Conservation (phyloP, 1,140 invertebrate genomes). For the Zaprionus vittiger region DNA sequence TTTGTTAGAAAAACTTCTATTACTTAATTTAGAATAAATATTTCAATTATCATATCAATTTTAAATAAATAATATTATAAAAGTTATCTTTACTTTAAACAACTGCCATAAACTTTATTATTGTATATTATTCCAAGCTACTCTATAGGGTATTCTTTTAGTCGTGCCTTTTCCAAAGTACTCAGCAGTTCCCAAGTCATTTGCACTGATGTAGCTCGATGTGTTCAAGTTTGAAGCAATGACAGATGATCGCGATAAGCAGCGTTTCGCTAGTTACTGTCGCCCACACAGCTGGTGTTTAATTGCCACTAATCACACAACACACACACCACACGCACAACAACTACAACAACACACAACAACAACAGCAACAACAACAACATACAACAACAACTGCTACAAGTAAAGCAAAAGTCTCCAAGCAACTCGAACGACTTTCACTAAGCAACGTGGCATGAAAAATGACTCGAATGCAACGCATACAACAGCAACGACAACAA, state of each 20-base stretch:
- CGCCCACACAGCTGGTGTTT: conserved; percentile 51
- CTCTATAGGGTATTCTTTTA: background rate
- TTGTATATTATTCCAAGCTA: too few species aligned
- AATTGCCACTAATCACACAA: conserved; percentile 66
- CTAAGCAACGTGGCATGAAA: conserved; percentile 49
- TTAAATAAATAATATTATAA: too few species aligned
- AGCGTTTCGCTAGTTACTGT: conserved; percentile 27
- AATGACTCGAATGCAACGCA: conserved; percentile 50
- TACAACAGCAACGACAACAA: conserved; percentile 23
- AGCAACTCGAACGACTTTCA: conserved; percentile 43
- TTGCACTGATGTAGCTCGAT: background rate
- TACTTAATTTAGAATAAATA: too few species aligned
- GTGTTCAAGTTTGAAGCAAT: conserved; percentile 1
- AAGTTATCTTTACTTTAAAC: too few species aligned
- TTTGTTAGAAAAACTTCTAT: too few species aligned
- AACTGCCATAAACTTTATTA: too few species aligned
- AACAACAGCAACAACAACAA: conserved; percentile 8
- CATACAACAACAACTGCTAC: background rate
- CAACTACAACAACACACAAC: conserved; percentile 33
- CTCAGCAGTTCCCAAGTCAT: background rate
- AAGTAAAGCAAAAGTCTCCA: conserved; percentile 14
- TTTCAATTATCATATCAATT: too few species aligned
- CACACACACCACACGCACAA: conserved; percentile 18
- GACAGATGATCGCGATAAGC: conserved; percentile 15
- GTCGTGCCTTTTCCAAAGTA: background rate